phyloP scores from a whole-genome alignment of 2,888 invertebrate genomes.

The Sarcophaga variegata region DNA sequence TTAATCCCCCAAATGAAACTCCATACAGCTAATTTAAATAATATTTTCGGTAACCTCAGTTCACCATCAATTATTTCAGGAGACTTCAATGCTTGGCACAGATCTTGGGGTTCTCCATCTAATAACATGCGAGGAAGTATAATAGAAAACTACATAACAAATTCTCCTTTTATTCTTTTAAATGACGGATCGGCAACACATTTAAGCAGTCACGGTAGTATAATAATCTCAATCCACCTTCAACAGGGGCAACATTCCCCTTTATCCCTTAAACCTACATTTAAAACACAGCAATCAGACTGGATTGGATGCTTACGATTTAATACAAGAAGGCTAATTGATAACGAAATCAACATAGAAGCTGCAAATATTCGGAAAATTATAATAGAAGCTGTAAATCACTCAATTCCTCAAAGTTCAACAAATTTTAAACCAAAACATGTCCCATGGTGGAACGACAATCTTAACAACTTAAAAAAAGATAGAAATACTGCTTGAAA shows the following conservation, averaged over 20 bases:
- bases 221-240: background rate
- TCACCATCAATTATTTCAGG: background rate
- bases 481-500: background rate
- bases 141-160: background rate
- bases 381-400: background rate
- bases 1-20: background rate
- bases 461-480: background rate
- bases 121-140: background rate
- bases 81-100: constrained; percentile 6
- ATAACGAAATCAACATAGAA: background rate
- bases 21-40: background rate
- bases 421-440: background rate
- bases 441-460: constrained; percentile 4
- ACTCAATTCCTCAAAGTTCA: constrained; percentile 1
- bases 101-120: background rate
- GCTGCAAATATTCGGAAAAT: background rate
- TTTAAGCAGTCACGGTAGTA: background rate
- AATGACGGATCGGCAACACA: no score
- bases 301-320: no score
- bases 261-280: no score
- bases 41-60: background rate
- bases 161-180: background rate
- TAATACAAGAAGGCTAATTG: background rate
- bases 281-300: no score
- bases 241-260: no score